Base-by-base conservation (phyloP, 2,113 vertebrate genomes). In the Lophura nycthemera region DNA sequence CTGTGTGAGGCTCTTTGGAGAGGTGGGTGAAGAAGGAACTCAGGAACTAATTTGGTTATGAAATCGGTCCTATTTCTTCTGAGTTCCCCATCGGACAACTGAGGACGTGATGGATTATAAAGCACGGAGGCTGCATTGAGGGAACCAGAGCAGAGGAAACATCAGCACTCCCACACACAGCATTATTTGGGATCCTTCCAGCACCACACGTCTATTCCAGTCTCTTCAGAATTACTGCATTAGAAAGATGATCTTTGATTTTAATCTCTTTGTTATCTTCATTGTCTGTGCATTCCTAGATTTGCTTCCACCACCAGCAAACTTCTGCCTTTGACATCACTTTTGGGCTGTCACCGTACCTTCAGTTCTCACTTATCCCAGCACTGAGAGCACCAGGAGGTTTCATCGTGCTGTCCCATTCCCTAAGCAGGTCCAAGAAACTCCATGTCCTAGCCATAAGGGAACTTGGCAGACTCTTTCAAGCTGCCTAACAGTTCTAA, bases 51-150 rank as follows among this genome's bases (percentile, higher is more conserved):
- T 59, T 86, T 67, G 60, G 36, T 48, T 21, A 63, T n/a, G 71
- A 93, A 95, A 30, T 87, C 32, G 89, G 75, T 91, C 78, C 60
- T 13, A 27, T 87, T 84, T 88, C 92, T 74, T 88, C 83, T 57
- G 52, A 78, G 56, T 77, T 72, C 93, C 63, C 71, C 57, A 30
- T n/a, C 34, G 43, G 57, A 78, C 50, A 80, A 40, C 2, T 42
- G 29, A 88, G 73, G 86, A 90, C 47, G 56, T 42, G 30, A 75
- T 38, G 34, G 57, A 75, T 81, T 80, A 82, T 57, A 89, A 92
- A 57, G 64, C 88, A 82, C 9, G 60, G 54, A 88, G 57, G 64
- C 65, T 83, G 45, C 50, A 66, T 61, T n/a, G 77, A 81, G 61
- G 18, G 47, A 16, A 63, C 25, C 16, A 71, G 69, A 78, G 52